A percentile compares a stretch with the other conserved stretches of the same genome.
These are phyloP conservation scores for Gorsachius goisagi DNA, from an alignment of 2,113 vertebrate species.

Conservation along the genomic window DNA sequence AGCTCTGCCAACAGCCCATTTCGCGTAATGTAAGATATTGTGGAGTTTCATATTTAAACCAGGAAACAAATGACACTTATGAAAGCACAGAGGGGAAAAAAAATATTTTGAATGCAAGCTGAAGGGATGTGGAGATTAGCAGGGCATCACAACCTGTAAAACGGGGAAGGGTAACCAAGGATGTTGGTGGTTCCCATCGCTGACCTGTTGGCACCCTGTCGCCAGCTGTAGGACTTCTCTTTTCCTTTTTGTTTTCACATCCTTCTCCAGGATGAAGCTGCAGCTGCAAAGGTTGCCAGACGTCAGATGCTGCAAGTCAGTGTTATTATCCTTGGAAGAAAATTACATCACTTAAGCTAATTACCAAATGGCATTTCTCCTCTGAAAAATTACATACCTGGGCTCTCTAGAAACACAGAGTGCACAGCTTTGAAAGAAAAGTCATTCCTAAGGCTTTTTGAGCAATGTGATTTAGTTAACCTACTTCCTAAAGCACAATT, in stretches of 20 bases:
- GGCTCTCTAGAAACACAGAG: not conserved
- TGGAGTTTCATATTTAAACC: not conserved
- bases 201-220: not conserved
- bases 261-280: not conserved
- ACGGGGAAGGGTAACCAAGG: not conserved
- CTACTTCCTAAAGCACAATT: not conserved
- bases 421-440: not conserved
- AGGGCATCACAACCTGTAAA: not conserved
- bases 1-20: not conserved
- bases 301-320: not conserved
- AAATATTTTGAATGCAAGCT: not conserved
- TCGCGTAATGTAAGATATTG: not conserved
- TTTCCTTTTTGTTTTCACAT: not conserved
- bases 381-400: not conserved
- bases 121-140: not conserved
- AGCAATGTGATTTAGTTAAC: not conserved
- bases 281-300: not conserved
- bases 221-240: not conserved
- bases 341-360: constrained; percentile 8
- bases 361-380: not conserved
- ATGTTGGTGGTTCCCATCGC: no score
- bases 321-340: not conserved
- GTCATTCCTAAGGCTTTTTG: not conserved
- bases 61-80: not conserved
- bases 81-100: not conserved